Evolutionary conservation across 1,140 invertebrate species (phyloP).

Genomic region (Drosophila baimaii): DNA sequence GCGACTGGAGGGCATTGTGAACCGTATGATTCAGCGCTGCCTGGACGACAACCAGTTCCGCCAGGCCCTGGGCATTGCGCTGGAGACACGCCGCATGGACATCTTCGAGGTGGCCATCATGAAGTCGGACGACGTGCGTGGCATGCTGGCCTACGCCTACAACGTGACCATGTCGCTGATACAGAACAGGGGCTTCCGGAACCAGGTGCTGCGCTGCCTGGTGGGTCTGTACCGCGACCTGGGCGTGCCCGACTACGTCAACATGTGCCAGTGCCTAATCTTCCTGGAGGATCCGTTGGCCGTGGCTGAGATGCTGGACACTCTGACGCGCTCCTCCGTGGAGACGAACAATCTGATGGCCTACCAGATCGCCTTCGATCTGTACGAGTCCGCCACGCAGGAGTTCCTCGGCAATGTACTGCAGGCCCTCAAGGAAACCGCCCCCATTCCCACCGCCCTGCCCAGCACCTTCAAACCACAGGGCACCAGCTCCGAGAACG

Average conservation of each 20-base stretch:
- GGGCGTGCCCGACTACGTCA: slow-evolving; percentile 96
- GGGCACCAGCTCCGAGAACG: slow-evolving; percentile 80
- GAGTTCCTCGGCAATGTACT: slow-evolving; percentile 96
- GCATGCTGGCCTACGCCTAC: slow-evolving; percentile 97
- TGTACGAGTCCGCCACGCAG: slow-evolving; percentile 99
- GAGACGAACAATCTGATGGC: slow-evolving; percentile 93
- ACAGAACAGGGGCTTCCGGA: slow-evolving; percentile 96
- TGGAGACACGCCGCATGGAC: slow-evolving; percentile 98
- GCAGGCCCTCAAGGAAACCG: slow-evolving; percentile 92
- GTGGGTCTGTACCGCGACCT: slow-evolving; percentile 95
- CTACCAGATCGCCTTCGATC: slow-evolving; percentile 99
- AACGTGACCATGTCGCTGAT: slow-evolving; percentile 98
- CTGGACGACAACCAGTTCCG: slow-evolving; percentile 96
- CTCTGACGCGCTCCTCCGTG: slow-evolving; percentile 91
- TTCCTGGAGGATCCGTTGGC: slow-evolving; percentile 96
- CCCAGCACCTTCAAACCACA: slow-evolving; percentile 90
- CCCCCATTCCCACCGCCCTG: slow-evolving; percentile 91
- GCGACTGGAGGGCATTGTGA: slow-evolving; percentile 96
- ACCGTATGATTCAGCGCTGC: slow-evolving; percentile 98
- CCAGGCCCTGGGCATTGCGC: slow-evolving; percentile 96
- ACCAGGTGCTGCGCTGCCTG: slow-evolving; percentile 94
- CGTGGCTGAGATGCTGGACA: slow-evolving; percentile 96
- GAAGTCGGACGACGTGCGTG: slow-evolving; percentile 94
- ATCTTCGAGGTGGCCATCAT: slow-evolving; percentile 95
- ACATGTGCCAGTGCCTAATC: slow-evolving; percentile 98